Conservation (phyloP, 2,113 vertebrate species). For the Pterocles gutturalis region DNA sequence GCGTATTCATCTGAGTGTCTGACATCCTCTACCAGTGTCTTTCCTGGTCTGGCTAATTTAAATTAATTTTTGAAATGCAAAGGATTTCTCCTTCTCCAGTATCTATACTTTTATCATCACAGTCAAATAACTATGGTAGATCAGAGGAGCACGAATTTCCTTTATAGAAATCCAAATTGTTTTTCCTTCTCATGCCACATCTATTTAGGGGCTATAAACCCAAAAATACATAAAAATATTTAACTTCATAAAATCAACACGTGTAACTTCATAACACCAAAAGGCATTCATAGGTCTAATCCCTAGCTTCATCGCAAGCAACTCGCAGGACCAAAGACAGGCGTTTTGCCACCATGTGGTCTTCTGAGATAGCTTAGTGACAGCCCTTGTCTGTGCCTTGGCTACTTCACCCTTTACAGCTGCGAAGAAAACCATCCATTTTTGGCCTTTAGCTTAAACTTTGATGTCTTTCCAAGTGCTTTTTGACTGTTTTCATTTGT, state of each 20-base stretch:
- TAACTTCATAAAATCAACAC: background rate
- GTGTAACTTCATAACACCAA: background rate
- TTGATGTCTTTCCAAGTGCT: slow-evolving; percentile 30
- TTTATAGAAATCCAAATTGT: background rate
- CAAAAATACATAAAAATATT: background rate
- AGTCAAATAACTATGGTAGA: background rate
- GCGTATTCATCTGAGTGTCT: background rate
- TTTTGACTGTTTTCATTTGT: background rate
- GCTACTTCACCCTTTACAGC: background rate
- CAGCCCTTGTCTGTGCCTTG: background rate
- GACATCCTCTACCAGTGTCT: background rate
- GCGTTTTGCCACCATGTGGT: background rate
- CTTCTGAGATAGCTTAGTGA: background rate
- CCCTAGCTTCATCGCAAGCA: background rate
- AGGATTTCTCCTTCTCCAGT: background rate
- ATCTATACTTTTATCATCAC: background rate
- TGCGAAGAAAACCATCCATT: background rate
- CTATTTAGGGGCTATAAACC: background rate
- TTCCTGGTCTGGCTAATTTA: background rate
- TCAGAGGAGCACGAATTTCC: background rate
- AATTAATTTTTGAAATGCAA: background rate
- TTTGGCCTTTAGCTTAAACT: background rate
- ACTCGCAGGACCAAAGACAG: background rate
- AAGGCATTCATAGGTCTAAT: background rate
- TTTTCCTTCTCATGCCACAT: background rate